Conservation (phyloP, 1,140 invertebrate genomes). For the Drosophila lacteicornis region DNA sequence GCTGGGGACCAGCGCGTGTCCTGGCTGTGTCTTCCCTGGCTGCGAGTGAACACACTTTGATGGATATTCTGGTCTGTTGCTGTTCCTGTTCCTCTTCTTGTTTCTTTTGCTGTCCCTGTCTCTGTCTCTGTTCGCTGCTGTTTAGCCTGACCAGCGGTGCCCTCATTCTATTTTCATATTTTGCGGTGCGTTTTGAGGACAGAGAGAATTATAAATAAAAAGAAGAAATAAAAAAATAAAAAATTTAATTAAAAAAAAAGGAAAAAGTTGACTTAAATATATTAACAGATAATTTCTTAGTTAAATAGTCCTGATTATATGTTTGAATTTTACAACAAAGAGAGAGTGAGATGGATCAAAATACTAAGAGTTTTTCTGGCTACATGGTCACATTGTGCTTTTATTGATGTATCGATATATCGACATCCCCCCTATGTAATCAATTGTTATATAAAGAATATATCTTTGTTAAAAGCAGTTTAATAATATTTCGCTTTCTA, state of each 20-base stretch:
- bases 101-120: neutral
- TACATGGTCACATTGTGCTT: too few relatives aligned
- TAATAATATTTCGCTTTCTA: too few relatives aligned
- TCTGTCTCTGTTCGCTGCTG: slow-evolving; percentile 10
- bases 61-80: slow-evolving; percentile 56
- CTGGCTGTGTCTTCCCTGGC: slow-evolving; percentile 12
- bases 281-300: too few relatives aligned
- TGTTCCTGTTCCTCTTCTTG: slow-evolving; percentile 3
- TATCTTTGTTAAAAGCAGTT: too few relatives aligned
- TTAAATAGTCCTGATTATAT: too few relatives aligned
- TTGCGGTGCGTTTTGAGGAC: neutral
- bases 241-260: too few relatives aligned
- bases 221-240: neutral
- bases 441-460: neutral
- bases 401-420: neutral
- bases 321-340: too few relatives aligned
- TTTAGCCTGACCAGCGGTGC: slow-evolving; percentile 38
- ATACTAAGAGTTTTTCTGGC: too few relatives aligned
- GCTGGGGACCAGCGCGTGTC: slow-evolving; percentile 25
- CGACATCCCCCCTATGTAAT: neutral
- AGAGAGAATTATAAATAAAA: neutral
- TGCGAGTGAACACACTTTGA: slow-evolving; percentile 60
- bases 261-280: too few relatives aligned
- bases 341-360: too few relatives aligned
- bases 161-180: neutral